Percentiles rank a stretch among this genome's conserved stretches.
phyloP scores from a whole-genome alignment of 53 echinoderm and acorn worm species.

The Astropecten irregularis region DNA sequence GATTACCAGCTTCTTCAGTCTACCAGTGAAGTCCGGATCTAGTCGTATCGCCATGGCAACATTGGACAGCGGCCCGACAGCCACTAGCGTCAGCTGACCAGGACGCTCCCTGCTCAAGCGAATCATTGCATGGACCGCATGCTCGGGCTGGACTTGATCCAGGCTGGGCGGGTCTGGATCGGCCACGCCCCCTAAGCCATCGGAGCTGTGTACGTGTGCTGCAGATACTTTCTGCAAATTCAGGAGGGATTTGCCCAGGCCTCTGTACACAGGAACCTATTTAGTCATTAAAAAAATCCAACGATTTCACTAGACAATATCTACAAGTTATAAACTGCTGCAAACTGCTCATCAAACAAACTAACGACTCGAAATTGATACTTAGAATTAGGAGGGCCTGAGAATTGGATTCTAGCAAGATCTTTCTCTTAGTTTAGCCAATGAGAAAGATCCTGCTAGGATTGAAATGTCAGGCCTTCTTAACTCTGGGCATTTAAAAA shows the following conservation, averaged over 20 bases:
- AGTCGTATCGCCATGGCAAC: slow-evolving; percentile 80
- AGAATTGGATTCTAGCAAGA: background rate
- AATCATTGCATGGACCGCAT: slow-evolving; percentile 76
- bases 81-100: slow-evolving; percentile 71
- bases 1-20: slow-evolving; percentile 74
- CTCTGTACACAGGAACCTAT: slow-evolving; percentile 78
- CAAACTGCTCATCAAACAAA: background rate
- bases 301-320: no score
- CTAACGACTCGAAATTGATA: background rate
- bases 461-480: no score
- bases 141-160: slow-evolving; percentile 69
- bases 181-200: slow-evolving; percentile 76
- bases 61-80: slow-evolving; percentile 89
- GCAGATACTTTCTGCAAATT: background rate
- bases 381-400: background rate
- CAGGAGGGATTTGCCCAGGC: slow-evolving; percentile 57
- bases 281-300: background rate
- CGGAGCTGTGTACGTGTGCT: slow-evolving; percentile 54
- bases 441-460: no score
- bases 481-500: background rate
- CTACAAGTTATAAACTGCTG: no score
- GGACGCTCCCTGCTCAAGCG: slow-evolving; percentile 75
- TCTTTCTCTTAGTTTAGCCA: background rate
- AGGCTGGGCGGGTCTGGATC: slow-evolving; percentile 34
- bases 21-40: slow-evolving; percentile 73